These are phyloP conservation scores for Neodontobutis hainanensis DNA, from an alignment of 2,113 vertebrate genomes.

Conservation along the genomic window DNA sequence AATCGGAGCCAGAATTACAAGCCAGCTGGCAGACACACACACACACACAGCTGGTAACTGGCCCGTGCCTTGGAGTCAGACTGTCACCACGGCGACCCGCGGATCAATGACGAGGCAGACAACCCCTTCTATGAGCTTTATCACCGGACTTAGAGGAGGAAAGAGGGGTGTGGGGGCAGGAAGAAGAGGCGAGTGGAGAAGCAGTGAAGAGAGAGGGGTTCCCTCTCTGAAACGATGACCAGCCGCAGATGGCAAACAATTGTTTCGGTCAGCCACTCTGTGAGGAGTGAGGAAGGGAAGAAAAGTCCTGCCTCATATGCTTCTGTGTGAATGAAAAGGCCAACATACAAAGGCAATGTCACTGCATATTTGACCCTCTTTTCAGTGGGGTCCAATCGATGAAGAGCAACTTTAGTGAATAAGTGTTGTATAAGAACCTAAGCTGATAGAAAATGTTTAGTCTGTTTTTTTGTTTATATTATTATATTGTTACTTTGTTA, in stretches of 20 bases:
- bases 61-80: slow-evolving; percentile 60
- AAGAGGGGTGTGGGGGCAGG: slow-evolving; percentile 18
- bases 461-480: too few species aligned
- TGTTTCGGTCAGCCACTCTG: slow-evolving; percentile 48
- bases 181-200: slow-evolving; percentile 22
- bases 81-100: slow-evolving; percentile 68
- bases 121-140: slow-evolving; percentile 49
- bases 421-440: too few species aligned
- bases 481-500: too few species aligned
- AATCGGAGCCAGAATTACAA: slow-evolving; percentile 65
- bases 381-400: too few species aligned
- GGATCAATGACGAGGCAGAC: slow-evolving; percentile 71
- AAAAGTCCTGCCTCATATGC: neutral
- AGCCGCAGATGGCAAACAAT: slow-evolving; percentile 73
- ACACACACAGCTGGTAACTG: slow-evolving; percentile 72
- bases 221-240: slow-evolving; percentile 56
- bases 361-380: neutral
- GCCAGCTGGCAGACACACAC: slow-evolving; percentile 74
- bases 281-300: slow-evolving; percentile 35
- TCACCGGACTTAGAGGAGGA: neutral
- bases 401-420: too few species aligned
- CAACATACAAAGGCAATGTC: neutral
- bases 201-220: slow-evolving; percentile 41
- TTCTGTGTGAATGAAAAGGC: neutral
- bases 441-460: too few species aligned